Percentiles rank a stretch among this genome's conserved stretches.
phyloP scores from a whole-genome alignment of 1,140 invertebrate species.

The Onthophagus taurus region DNA sequence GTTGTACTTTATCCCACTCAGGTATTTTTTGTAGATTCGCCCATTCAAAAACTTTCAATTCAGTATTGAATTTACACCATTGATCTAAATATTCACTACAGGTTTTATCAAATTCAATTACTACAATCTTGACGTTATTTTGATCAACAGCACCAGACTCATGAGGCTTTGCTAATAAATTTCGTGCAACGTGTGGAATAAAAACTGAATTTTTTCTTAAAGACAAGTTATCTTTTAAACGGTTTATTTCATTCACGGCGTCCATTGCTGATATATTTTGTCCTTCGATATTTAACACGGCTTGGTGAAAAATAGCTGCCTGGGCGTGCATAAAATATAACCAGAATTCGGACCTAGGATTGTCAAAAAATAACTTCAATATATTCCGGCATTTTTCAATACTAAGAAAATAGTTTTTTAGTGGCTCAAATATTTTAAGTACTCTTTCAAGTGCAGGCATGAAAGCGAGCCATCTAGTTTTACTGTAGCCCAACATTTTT shows the following conservation, averaged over 20 bases:
- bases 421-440: conserved; percentile 19
- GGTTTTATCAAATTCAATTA: conserved; percentile 32
- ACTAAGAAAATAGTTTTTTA: conserved; percentile 25
- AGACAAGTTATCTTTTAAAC: conserved; percentile 15
- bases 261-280: conserved; percentile 26
- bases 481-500: conserved; percentile 27
- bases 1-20: conserved; percentile 27
- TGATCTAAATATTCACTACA: conserved; percentile 20
- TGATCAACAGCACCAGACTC: too few relatives aligned
- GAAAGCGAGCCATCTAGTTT: conserved; percentile 15
- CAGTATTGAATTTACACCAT: conserved; percentile 13
- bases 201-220: too few relatives aligned
- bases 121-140: too few relatives aligned
- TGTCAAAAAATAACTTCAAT: conserved; percentile 17
- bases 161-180: too few relatives aligned
- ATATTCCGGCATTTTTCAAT: conserved; percentile 23
- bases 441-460: conserved; percentile 16
- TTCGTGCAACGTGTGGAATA: too few relatives aligned
- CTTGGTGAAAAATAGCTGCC: conserved; percentile 22
- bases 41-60: conserved; percentile 29
- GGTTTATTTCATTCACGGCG: conserved; percentile 27
- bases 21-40: conserved; percentile 22
- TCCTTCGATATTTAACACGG: conserved; percentile 25
- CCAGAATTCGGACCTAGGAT: conserved; percentile 16
- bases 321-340: conserved; percentile 25